Percentiles rank a stretch among this genome's conserved stretches.
Evolutionary conservation across 2,113 vertebrate species (phyloP).

Genomic region (Lophochroa leadbeateri): DNA sequence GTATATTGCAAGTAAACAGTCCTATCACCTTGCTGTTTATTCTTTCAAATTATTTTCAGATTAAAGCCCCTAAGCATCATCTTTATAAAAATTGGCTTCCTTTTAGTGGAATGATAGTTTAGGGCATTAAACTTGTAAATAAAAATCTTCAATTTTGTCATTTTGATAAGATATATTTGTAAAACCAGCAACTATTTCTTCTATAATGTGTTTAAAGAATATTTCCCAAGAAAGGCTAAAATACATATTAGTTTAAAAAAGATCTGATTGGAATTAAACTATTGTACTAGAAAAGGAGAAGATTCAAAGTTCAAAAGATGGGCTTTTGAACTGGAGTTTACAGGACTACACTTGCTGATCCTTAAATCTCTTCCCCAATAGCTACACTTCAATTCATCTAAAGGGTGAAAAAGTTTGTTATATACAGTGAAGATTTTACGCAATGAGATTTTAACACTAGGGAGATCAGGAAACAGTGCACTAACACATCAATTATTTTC

Average conservation of each 20-base stretch:
- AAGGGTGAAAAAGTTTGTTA: background rate
- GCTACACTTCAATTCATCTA: background rate
- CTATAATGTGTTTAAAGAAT: background rate
- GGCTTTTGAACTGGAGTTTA: background rate
- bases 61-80: background rate
- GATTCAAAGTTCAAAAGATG: background rate
- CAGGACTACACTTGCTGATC: background rate
- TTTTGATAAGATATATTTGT: background rate
- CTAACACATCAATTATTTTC: background rate
- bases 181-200: background rate
- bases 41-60: background rate
- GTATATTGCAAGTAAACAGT: background rate
- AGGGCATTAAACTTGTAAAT: background rate
- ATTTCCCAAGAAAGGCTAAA: background rate
- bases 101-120: background rate
- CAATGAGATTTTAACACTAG: background rate
- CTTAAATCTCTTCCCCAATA: background rate
- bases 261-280: background rate
- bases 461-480: background rate
- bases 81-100: background rate
- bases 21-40: background rate
- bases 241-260: background rate
- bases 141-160: background rate
- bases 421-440: background rate
- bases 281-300: background rate